Evolutionary conservation across 2,113 vertebrate species (phyloP).

Genomic region (Nothocercus nigrocapillus): DNA sequence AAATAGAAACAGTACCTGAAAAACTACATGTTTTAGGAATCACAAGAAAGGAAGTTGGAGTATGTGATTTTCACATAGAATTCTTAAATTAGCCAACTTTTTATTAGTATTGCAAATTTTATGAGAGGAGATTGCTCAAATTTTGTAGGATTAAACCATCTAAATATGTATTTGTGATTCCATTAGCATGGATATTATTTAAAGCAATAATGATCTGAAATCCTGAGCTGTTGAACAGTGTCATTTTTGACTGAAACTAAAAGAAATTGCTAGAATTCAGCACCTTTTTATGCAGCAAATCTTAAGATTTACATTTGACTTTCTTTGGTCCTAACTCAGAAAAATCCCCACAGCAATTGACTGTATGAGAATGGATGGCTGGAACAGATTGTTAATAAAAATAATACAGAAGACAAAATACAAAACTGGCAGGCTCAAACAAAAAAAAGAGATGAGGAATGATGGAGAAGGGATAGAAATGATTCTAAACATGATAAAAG

Average conservation of each 20-base stretch:
- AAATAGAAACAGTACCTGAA: conserved; percentile 24
- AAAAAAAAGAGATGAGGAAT: neutral
- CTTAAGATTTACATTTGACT: neutral
- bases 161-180: neutral
- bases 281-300: neutral
- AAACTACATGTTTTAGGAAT: neutral
- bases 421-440: neutral
- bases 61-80: neutral
- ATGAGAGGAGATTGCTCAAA: neutral
- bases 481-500: neutral
- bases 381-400: neutral
- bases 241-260: neutral
- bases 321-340: neutral
- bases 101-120: neutral
- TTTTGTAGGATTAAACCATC: neutral
- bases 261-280: neutral
- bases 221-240: neutral
- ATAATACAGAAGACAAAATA: neutral
- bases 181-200: neutral
- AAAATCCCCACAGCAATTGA: neutral
- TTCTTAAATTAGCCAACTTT: neutral
- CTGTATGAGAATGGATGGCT: neutral
- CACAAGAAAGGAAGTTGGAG: neutral
- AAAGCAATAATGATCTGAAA: neutral
- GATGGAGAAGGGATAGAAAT: neutral